Base-by-base conservation (phyloP, 2,113 vertebrate species). In the Channa maculata region DNA sequence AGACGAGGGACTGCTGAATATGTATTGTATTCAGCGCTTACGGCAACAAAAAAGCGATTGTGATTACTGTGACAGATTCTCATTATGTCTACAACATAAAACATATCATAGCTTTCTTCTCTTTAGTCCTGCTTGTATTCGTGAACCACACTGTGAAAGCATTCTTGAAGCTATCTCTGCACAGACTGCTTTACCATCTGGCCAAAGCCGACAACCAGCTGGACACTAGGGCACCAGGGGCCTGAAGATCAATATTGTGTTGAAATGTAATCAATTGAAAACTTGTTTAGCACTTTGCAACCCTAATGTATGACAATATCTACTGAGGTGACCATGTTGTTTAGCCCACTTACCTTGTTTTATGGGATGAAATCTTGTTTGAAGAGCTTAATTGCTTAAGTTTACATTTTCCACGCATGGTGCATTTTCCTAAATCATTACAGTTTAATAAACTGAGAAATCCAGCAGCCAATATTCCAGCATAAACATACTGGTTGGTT, bases 21-120 rank as follows among this genome's bases (percentile, higher is more conserved):
- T 63, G 9, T 49, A 43, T 51, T 71, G 58, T 39, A 61, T 79
- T 57, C 44, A 77, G 24, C 6, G 46, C 5, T 41, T 15, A 24
- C 12, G 33, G 41, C n/a, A 24, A 39, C 15, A 53, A 52, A 61
- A 70, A 81, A 75, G 45, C 58, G 57, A 52, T 57, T 61, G 34
- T 49, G 41, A 69, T 54, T 48, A 62, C 44, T 53, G 34, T 37
- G 36, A 59, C 46, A 46, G 36, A 24, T 75, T 66, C 13, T 61
- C 48, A 71, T 69, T 70, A 36, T 70, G 41, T 53, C 8, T 65
- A 43, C 53, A 36, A 12, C 6, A 39, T 54, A 34, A 75, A 70
- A 43, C 6, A 50, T 38, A 57, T 76, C 39, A 66, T 43, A 71
- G 60, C 24, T 41, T 46, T 58, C 6, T 53, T 24, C 41, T 9